Percentiles rank a stretch among this genome's conserved stretches.
Conservation (phyloP, 2,888 invertebrate genomes). For the Amiota communis region DNA sequence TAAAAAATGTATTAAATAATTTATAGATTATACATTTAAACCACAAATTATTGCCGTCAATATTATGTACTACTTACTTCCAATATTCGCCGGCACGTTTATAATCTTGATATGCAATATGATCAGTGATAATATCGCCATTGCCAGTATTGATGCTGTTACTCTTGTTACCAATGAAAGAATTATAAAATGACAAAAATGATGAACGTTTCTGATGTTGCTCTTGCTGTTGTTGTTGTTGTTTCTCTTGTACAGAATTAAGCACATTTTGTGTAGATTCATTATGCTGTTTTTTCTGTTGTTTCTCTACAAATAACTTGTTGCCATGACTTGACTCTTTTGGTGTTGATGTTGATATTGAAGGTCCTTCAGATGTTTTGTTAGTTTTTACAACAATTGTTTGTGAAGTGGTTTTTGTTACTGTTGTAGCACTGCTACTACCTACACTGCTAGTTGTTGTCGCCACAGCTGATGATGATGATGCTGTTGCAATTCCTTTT, state of each 20-base stretch:
- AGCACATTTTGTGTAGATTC: slow-evolving; percentile 68
- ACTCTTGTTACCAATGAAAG: slow-evolving; percentile 45
- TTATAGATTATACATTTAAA: not conserved
- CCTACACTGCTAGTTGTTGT: slow-evolving; percentile 39
- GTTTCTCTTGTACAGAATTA: slow-evolving; percentile 63
- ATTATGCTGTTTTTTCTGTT: slow-evolving; percentile 66
- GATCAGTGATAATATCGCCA: slow-evolving; percentile 64
- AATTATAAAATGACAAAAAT: slow-evolving; percentile 42
- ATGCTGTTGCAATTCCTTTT: slow-evolving; percentile 12
- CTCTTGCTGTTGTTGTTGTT: slow-evolving; percentile 32
- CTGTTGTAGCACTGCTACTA: no score
- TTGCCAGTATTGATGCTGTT: slow-evolving; percentile 53
- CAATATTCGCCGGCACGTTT: slow-evolving; percentile 87
- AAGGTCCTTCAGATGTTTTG: slow-evolving; percentile 39
- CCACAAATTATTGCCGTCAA: not conserved
- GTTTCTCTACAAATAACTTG: slow-evolving; percentile 42
- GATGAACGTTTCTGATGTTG: slow-evolving; percentile 42
- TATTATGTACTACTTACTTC: slow-evolving; percentile 80
- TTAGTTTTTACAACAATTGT: slow-evolving; percentile 14
- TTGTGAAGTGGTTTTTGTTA: no score
- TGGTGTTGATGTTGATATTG: slow-evolving; percentile 47
- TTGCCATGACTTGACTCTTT: slow-evolving; percentile 23
- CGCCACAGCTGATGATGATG: slow-evolving; percentile 52
- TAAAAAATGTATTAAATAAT: slow-evolving; percentile 66
- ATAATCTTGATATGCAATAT: slow-evolving; percentile 83